These are phyloP conservation scores for Andinoacara biseriatus DNA, from an alignment of 2,113 vertebrate genomes.

Conservation along the genomic window DNA sequence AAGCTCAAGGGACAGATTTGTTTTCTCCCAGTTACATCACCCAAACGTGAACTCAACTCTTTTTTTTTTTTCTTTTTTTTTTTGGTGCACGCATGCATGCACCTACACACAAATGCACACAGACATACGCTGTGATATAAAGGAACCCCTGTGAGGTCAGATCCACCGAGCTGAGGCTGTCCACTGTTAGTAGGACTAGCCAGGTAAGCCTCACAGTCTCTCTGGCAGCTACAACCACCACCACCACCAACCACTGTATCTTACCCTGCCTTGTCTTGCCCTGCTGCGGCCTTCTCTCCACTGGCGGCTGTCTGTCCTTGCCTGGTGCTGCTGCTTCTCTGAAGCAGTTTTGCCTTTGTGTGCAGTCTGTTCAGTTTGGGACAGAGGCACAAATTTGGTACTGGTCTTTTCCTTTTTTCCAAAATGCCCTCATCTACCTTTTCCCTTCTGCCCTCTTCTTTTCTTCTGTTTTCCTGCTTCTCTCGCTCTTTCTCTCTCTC, in stretches of 20 bases:
- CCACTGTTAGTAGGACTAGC: constrained; percentile 61
- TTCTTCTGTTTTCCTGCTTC: constrained; percentile 48
- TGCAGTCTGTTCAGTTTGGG: constrained; percentile 46
- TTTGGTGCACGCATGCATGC: constrained; percentile 36
- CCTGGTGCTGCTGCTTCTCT: constrained; percentile 37
- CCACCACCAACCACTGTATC: constrained; percentile 66
- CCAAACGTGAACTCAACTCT: constrained; percentile 56
- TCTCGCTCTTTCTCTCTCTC: constrained; percentile 1
- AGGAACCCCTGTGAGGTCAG: constrained; percentile 77
- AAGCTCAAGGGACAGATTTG: constrained; percentile 54
- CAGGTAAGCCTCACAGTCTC: constrained; percentile 68
- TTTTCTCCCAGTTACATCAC: constrained; percentile 67
- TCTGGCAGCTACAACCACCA: constrained; percentile 64
- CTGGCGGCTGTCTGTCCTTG: constrained; percentile 69
- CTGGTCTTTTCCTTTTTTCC: constrained; percentile 50
- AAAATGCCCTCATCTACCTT: constrained; percentile 66
- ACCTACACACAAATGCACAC: constrained; percentile 56
- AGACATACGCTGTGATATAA: constrained; percentile 64
- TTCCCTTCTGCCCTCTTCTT: constrained; percentile 43
- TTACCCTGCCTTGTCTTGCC: constrained; percentile 66
- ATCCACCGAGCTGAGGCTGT: constrained; percentile 64
- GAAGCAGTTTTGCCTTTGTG: constrained; percentile 34
- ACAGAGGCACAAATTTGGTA: constrained; percentile 43
- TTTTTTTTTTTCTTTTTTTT: constrained; percentile 20
- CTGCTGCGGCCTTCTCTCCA: constrained; percentile 49